Evolutionary conservation across 1,140 invertebrate genomes (phyloP).

Genomic region (Panagrolaimus sp.): DNA sequence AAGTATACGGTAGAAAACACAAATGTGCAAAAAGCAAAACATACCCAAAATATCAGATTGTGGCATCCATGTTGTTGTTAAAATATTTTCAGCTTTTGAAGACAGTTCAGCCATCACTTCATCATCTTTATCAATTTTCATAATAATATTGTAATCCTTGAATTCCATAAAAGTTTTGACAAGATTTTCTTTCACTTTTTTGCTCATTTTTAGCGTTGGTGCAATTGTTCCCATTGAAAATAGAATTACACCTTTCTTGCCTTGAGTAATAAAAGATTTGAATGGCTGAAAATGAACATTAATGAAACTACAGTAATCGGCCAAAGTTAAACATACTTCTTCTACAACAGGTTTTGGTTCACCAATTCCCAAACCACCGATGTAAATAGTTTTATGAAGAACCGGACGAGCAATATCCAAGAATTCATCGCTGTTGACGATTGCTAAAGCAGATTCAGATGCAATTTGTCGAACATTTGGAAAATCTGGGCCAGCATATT

Average conservation of each 20-base stretch:
- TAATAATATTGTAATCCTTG: slow-evolving; percentile 37
- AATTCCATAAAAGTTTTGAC: slow-evolving; percentile 28
- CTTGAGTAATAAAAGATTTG: slow-evolving; percentile 23
- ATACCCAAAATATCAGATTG: slow-evolving; percentile 30
- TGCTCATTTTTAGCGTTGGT: slow-evolving; percentile 20
- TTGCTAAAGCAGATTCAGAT: slow-evolving; percentile 29
- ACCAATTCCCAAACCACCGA: slow-evolving; percentile 35
- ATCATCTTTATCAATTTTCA: slow-evolving; percentile 36
- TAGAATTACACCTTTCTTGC: slow-evolving; percentile 28
- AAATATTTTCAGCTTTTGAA: slow-evolving; percentile 25
- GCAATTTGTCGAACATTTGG: slow-evolving; percentile 38
- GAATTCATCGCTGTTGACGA: slow-evolving; percentile 36
- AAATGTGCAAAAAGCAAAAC: too few species aligned
- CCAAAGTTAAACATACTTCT: background rate
- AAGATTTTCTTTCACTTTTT: slow-evolving; percentile 25
- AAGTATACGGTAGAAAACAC: too few species aligned
- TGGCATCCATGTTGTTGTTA: slow-evolving; percentile 33
- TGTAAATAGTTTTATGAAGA: slow-evolving; percentile 31
- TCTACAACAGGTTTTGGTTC: background rate
- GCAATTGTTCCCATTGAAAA: slow-evolving; percentile 39
- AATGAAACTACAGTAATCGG: background rate
- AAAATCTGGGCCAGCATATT: slow-evolving; percentile 24
- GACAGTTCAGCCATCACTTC: background rate
- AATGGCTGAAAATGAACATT: slow-evolving; percentile 9
- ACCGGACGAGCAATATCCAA: slow-evolving; percentile 38